Evolutionary conservation across 2,797 vertebrate genomes (phyloP).

Genomic region (Anableps anableps): DNA sequence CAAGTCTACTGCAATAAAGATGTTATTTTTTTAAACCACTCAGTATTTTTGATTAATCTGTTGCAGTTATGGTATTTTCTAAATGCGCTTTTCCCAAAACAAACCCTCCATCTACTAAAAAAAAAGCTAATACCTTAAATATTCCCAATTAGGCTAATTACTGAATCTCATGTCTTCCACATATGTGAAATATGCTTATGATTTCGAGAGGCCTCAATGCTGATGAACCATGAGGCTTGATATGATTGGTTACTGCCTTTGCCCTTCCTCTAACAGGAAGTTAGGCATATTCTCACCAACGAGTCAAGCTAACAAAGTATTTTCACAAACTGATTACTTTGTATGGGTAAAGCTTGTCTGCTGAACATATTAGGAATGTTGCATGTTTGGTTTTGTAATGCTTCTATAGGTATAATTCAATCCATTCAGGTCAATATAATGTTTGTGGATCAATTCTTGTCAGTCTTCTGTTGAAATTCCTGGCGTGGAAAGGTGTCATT

Average conservation of each 20-base stretch:
- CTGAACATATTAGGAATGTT: no score
- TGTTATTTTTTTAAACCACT: constrained; percentile 66
- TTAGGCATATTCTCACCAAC: neutral
- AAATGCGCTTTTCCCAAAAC: neutral
- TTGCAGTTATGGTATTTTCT: neutral
- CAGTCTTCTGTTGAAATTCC: neutral
- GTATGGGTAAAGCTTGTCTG: neutral
- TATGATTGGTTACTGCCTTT: neutral
- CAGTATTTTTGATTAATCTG: neutral
- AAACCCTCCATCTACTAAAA: neutral
- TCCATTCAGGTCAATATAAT: no score
- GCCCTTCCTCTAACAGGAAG: neutral
- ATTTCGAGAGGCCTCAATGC: no score
- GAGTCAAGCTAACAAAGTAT: neutral
- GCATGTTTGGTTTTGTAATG: no score
- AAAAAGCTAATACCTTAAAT: neutral
- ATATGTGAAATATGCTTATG: neutral
- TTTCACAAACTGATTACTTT: neutral
- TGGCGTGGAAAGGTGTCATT: neutral
- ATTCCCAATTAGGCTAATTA: neutral
- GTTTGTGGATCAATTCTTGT: no score
- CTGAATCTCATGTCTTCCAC: no score
- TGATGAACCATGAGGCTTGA: neutral
- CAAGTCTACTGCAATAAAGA: constrained; percentile 59
- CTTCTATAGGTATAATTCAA: no score